Conservation (phyloP, 2,888 invertebrate species). For the Endotricha flammealis region DNA sequence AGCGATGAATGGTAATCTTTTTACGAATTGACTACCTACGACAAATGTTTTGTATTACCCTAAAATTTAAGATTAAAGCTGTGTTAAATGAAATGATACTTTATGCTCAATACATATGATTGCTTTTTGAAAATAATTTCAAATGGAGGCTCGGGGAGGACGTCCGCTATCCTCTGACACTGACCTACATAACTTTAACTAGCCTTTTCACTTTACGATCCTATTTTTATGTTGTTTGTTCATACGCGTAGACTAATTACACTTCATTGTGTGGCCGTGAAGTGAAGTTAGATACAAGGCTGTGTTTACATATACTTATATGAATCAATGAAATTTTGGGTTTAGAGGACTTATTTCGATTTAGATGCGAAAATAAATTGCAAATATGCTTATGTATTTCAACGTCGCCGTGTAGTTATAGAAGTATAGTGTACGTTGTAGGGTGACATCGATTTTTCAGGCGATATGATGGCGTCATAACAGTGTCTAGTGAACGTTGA, state of each 20-base stretch:
- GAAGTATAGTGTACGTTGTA: too few relatives aligned
- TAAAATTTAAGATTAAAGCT: neutral
- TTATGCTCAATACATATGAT: slow-evolving; percentile 43
- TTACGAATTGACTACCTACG: slow-evolving; percentile 26
- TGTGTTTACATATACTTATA: too few relatives aligned
- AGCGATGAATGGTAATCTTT: slow-evolving; percentile 22
- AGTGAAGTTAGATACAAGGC: too few relatives aligned
- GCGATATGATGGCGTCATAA: slow-evolving; percentile 12
- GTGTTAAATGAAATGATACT: slow-evolving; percentile 36
- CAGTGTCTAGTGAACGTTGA: neutral
- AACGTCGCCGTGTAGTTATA: too few relatives aligned
- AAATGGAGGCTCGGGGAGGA: slow-evolving; percentile 38
- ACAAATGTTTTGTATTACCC: slow-evolving; percentile 23
- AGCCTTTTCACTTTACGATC: slow-evolving; percentile 33
- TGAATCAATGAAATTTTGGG: too few relatives aligned
- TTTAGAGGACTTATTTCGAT: too few relatives aligned
- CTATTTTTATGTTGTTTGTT: slow-evolving; percentile 18
- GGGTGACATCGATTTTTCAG: slow-evolving; percentile 16
- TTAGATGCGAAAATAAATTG: too few relatives aligned
- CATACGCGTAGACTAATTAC: slow-evolving; percentile 13
- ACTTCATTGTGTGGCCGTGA: slow-evolving; percentile 1
- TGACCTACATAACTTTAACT: slow-evolving; percentile 64
- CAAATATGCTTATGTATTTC: too few relatives aligned
- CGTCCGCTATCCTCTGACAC: slow-evolving; percentile 59
- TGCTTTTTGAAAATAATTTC: slow-evolving; percentile 38